Evolutionary conservation across 2,113 vertebrate genomes (phyloP).

Genomic region (Ailuropoda melanoleuca): DNA sequence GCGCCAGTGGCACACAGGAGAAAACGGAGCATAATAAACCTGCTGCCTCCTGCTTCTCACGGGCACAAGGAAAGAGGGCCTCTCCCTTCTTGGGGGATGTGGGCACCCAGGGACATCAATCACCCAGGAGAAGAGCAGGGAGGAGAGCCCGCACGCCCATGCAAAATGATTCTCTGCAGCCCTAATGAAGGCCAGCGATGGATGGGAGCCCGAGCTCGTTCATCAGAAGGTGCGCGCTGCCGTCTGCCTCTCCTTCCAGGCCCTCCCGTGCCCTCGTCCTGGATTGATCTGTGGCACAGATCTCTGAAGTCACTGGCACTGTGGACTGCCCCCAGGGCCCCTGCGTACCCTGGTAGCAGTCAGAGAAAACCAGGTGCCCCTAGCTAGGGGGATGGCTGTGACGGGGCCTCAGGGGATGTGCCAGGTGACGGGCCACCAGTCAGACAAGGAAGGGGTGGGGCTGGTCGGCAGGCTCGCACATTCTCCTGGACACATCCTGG

Average conservation of each 20-base stretch:
- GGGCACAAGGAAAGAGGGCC: not conserved
- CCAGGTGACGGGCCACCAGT: not conserved
- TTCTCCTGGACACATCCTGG: not conserved
- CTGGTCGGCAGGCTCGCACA: not conserved
- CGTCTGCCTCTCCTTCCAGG: conserved; percentile 26
- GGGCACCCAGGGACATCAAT: conserved; percentile 61
- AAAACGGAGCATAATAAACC: not conserved
- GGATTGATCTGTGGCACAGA: conserved; percentile 45
- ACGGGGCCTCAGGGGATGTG: not conserved
- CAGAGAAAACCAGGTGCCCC: not conserved
- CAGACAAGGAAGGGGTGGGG: not conserved
- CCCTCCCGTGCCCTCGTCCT: not conserved
- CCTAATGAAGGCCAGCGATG: conserved; percentile 71
- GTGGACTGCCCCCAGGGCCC: not conserved
- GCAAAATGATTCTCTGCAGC: conserved; percentile 72
- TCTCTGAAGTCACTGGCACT: conserved; percentile 14
- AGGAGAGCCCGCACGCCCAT: conserved; percentile 55
- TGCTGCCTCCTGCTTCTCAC: not conserved
- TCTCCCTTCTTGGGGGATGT: not conserved
- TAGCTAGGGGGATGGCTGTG: not conserved
- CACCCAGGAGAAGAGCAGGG: not conserved
- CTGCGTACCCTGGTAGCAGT: not conserved
- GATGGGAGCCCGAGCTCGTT: conserved; percentile 62
- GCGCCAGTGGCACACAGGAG: not conserved
- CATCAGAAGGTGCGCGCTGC: conserved; percentile 65